Evolutionary conservation across 2,797 vertebrate genomes (phyloP), one percentile per base, ranked within the genome.

Genomic region (Falco peregrinus): DNA sequence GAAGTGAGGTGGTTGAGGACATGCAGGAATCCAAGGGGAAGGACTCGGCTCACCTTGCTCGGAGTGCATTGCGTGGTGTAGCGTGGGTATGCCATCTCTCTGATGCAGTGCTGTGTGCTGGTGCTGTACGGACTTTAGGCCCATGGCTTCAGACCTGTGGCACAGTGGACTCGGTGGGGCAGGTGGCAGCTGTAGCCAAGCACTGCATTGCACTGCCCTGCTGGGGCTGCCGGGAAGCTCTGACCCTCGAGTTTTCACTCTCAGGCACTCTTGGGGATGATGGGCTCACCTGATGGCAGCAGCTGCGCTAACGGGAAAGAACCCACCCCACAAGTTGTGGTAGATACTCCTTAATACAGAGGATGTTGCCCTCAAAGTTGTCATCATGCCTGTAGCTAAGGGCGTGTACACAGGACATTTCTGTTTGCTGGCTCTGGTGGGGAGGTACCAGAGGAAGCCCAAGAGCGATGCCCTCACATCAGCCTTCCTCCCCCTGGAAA

Each of bases 251-350:
- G 19, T 48, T 81, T 59, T 59, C 33, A 33, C 11, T 43, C 12
- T 24, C 0, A 0, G 41, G 9, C 1, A 1, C 15, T 73, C 25
- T 5, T 59, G 63, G 35, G 59, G 26, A 31, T 1, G 4, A 14
- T 51, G 59, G 47, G 35, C 68, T 81, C 75, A 37, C 15, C 68
- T 81, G 78, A 37, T 16, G 15, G 37, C 39, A 77, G 48, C 37
- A 64, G 24, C 33, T 51, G 24, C 26, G 18, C 50, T 90, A 47
- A 31, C 1, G 10, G 59, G 48, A 64, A 45, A 63, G 35, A 45
- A 3, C 17, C 25, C 1, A 6, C 9, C 17, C 4, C 1, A 5
- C 43, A 0, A 0, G 10, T 21, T 80, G n/a, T 35, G 47, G 54
- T 63, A 57, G 63, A 24, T 77, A 22, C 5, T 86, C 37, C 45